Base-by-base conservation (phyloP, 2,888 invertebrate genomes). In the Tenthredo notha region DNA sequence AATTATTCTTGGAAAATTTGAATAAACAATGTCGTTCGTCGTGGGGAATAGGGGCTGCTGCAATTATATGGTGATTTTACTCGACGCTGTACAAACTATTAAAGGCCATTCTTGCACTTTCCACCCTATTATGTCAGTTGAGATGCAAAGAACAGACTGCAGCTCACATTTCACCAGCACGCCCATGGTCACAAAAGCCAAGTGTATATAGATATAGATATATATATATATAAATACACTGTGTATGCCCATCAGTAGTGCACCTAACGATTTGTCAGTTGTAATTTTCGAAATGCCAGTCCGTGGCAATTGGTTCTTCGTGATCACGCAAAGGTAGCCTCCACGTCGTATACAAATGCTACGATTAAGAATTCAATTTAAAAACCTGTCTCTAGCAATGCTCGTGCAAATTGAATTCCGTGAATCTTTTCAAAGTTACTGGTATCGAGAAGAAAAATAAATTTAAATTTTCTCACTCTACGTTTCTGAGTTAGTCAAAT, bases 311-410 rank as follows among this genome's bases (percentile, higher is more conserved):
- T 80, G 80, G 80, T 80, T 80, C 61, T 40, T 58, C 40, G 80
- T 61, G 80, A 80, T 80, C 80, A 80, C 80, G 80, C 80, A 40
- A 80, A 80, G 80, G 58, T 58, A 33, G 58, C 58, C 40, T 47
- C 58, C 58, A 37, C 40, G 61, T 58, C 80, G 80, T 58, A 80
- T 80, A 80, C 80, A 80, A 61, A 80, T 80, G 80, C 80, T 61
- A 43, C 80, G 80, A 80, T 80, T 80, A 80, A 80, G 80, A 80
- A 80, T 80, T 80, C 80, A 58, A 80, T 80, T 80, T 80, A 61
- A 80, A 80, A 80, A 80, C 80, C 80, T 80, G 61, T 80, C 80
- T 80, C 80, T 80, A 61, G 80, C 80, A 80, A 40, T 80, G 80
- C 80, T 61, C 40, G 80, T 80, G 80, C 80, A 80, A 80, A 80